Percentiles rank a stretch among this genome's conserved stretches.
phyloP scores from a whole-genome alignment of 2,797 vertebrate genomes.

The Jordanella pulchra region DNA sequence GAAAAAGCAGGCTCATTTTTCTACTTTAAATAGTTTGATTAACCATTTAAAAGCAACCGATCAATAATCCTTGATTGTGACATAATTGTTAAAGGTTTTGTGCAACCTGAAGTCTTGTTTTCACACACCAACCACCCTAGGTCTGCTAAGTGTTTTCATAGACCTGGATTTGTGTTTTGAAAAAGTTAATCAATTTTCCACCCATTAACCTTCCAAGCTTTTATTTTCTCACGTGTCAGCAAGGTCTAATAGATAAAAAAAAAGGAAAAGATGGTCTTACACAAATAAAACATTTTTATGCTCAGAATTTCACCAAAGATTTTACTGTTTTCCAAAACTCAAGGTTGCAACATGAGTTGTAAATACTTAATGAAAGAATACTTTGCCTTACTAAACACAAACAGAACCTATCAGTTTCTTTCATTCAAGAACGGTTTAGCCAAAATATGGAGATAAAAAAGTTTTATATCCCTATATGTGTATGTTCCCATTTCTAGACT shows the following conservation, averaged over 20 bases:
- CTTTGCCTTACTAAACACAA: background rate
- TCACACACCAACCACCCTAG: background rate
- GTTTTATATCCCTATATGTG: background rate
- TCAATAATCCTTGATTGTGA: background rate
- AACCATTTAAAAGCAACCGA: background rate
- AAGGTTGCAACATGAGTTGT: background rate
- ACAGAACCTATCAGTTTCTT: background rate
- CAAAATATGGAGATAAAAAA: background rate
- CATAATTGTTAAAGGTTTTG: background rate
- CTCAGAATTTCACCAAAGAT: background rate
- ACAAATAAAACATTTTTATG: background rate
- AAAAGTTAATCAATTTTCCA: background rate
- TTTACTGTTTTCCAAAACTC: background rate
- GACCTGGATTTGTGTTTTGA: background rate
- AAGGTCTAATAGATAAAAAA: background rate
- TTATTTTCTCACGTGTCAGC: background rate
- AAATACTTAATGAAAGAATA: background rate
- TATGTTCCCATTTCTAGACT: constrained; percentile 3
- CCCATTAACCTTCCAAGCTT: background rate
- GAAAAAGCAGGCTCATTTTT: background rate
- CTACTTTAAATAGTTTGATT: background rate
- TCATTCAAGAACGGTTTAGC: background rate
- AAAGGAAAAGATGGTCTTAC: background rate
- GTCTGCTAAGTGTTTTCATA: background rate
- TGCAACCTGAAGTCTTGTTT: background rate